Base-by-base conservation (phyloP, 2,113 vertebrate genomes). In the Apteryx mantelli region DNA sequence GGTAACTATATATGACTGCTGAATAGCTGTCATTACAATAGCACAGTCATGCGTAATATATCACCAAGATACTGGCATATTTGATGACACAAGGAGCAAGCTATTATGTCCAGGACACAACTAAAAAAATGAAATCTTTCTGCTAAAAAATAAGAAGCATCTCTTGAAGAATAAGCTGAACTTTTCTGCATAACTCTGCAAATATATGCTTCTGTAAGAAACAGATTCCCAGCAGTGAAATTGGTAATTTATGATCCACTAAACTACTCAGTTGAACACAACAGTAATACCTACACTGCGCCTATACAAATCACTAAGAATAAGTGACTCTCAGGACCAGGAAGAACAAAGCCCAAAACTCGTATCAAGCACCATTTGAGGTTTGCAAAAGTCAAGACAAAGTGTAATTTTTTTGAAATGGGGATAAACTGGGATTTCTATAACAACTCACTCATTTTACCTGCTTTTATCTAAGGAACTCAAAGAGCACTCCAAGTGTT, bases 401-500 rank as follows among this genome's bases (percentile, higher is more conserved):
- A 96, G 83, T 82, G 60, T 79, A 95, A 77, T 90, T 28, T 55
- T 53, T 96, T 90, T 2, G 13, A 89, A 97, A 96, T 78, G 68
- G 93, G 80, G 83, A 95, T 96, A 96, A 96, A 95, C 95, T 96
- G 91, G 88, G 93, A 96, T 95, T 97, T 96, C 96, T 96, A 48
- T 84, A 96, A 95, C 96, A 96, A 96, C 81, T 93, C 89, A 90
- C 79, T 97, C 85, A 88, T 93, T 97, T 91, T 93, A 64, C 82
- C 82, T 91, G 85, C 91, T 97, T 97, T 96, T 96, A 97, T 95
- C 93, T 88, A 88, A 95, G 82, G 88, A 97, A 95, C 96, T 96
- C 94, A 94, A 97, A 97, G 94, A 95, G 89, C 94, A 94, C 94
- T 96, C 91, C 93, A 96, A 96, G 93, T 96, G 94, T 96, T 97